These are phyloP conservation scores for Lomographa bimaculata DNA, from an alignment of 2,888 invertebrate species.

Conservation along the genomic window DNA sequence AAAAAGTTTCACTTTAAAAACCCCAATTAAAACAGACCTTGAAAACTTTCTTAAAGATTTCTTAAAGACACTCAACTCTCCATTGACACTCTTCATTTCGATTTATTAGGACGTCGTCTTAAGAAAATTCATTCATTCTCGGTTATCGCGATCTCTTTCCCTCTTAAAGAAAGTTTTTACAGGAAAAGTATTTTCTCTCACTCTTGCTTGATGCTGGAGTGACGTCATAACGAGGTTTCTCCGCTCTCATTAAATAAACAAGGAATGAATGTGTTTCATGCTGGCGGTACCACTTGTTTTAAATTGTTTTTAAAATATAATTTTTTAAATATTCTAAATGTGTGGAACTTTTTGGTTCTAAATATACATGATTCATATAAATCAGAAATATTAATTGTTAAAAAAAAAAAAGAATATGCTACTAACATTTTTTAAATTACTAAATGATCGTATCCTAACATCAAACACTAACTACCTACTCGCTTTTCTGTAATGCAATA, in stretches of 20 bases:
- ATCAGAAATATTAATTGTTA: too few species aligned
- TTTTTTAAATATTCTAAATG: too few species aligned
- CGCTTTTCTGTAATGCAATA: too few species aligned
- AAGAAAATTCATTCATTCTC: constrained; percentile 73
- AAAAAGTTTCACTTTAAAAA: too few species aligned
- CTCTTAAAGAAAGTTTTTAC: constrained; percentile 28
- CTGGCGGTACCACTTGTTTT: constrained; percentile 7
- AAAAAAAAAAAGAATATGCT: too few species aligned
- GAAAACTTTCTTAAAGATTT: constrained; percentile 23
- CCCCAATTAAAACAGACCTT: constrained; percentile 24
- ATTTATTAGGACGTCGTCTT: constrained; percentile 63
- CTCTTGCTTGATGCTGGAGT: constrained; percentile 55
- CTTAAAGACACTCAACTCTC: constrained; percentile 40
- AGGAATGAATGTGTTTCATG: constrained; percentile 44
- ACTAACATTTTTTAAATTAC: too few species aligned
- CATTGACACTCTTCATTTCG: constrained; percentile 57
- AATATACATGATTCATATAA: too few species aligned
- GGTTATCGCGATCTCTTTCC: constrained; percentile 56
- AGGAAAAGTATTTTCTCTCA: constrained; percentile 42
- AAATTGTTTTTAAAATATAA: too few species aligned
- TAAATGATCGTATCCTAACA: too few species aligned
- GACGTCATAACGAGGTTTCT: constrained; percentile 80
- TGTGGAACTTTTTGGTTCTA: too few species aligned
- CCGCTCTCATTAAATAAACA: constrained; percentile 81
- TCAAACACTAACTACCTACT: too few species aligned